A percentile compares a stretch with the other conserved stretches of the same genome.
phyloP scores from a whole-genome alignment of 2,888 invertebrate species.

The Agrotis exclamationis region DNA sequence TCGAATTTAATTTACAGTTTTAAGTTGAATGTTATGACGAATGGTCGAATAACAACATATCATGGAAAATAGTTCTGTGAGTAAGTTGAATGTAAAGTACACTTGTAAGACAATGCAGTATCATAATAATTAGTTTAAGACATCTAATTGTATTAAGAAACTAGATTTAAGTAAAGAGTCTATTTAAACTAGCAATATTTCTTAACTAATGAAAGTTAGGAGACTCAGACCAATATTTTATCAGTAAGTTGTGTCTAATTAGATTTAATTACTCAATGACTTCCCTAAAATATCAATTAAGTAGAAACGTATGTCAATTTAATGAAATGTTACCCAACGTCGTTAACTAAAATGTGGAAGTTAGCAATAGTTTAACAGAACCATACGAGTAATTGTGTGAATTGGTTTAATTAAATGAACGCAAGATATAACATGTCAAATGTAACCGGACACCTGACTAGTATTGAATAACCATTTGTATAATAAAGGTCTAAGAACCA shows the following conservation, averaged over 20 bases:
- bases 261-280: conserved; percentile 52
- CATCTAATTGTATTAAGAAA: conserved; percentile 39
- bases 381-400: conserved; percentile 8
- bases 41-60: conserved; percentile 50
- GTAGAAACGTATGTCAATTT: conserved; percentile 38
- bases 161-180: conserved; percentile 46
- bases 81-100: conserved; percentile 35
- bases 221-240: conserved; percentile 52
- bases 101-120: conserved; percentile 49
- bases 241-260: conserved; percentile 30
- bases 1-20: conserved; percentile 69
- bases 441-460: conserved; percentile 41
- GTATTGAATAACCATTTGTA: conserved; percentile 25
- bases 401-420: conserved; percentile 25
- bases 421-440: conserved; percentile 3
- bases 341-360: conserved; percentile 21
- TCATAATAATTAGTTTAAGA: conserved; percentile 41
- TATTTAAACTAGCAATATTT: conserved; percentile 51
- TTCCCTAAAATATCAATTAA: conserved; percentile 58
- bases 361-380: conserved; percentile 24
- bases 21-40: conserved; percentile 52
- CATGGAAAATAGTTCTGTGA: conserved; percentile 43
- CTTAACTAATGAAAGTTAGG: conserved; percentile 54
- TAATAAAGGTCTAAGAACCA: neutral
- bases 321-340: conserved; percentile 35